Percentiles rank a stretch among this genome's conserved stretches.
These are phyloP conservation scores for Athene noctua DNA, from an alignment of 2,113 vertebrate species.

Conservation along the genomic window DNA sequence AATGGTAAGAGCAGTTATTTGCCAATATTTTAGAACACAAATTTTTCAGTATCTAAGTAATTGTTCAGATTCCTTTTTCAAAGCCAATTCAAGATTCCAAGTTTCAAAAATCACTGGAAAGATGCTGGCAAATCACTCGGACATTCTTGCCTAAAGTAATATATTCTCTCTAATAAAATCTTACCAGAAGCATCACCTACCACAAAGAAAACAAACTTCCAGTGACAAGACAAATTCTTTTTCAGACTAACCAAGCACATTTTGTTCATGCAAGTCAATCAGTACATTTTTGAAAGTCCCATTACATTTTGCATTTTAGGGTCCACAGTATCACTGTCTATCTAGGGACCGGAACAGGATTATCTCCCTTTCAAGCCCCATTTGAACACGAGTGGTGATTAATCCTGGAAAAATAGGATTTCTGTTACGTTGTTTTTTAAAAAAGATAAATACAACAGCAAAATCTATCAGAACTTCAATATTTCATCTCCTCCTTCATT, in stretches of 20 bases:
- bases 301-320: background rate
- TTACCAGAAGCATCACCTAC: background rate
- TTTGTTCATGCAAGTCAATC: background rate
- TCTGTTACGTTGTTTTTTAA: background rate
- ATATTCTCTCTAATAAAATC: background rate
- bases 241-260: background rate
- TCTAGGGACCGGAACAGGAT: background rate
- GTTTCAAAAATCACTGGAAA: background rate
- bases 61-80: background rate
- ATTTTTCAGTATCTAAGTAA: background rate
- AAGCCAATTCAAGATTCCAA: background rate
- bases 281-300: background rate
- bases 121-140: background rate
- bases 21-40: background rate
- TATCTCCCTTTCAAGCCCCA: background rate
- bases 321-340: background rate
- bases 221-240: background rate
- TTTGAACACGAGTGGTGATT: background rate
- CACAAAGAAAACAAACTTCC: background rate
- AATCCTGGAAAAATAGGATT: rapidly evolving
- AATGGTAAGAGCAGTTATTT: background rate
- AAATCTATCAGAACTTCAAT: background rate
- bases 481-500: background rate
- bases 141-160: background rate
- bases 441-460: background rate